Evolutionary conservation across 2,888 invertebrate genomes (phyloP).

Genomic region (Rotaria socialis): DNA sequence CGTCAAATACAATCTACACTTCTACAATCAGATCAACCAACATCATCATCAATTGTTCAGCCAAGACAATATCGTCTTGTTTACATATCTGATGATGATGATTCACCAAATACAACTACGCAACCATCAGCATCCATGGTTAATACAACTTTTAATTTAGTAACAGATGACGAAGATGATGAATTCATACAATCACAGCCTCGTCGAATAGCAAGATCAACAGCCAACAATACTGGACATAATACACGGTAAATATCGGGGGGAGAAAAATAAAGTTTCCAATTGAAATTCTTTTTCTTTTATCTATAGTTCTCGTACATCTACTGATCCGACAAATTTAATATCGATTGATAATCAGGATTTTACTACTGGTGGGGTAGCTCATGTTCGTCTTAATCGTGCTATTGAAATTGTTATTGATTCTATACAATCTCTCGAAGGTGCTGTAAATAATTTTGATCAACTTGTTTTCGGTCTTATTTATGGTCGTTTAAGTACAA

Average conservation of each 20-base stretch:
- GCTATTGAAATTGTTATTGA: slow-evolving; percentile 37
- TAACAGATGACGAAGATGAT: neutral
- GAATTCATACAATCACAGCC: neutral
- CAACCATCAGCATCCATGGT: neutral
- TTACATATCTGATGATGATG: slow-evolving; percentile 17
- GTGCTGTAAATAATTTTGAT: slow-evolving; percentile 38
- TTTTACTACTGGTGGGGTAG: neutral
- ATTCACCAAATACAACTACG: neutral
- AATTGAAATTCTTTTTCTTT: neutral
- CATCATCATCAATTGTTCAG: neutral
- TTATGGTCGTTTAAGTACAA: neutral
- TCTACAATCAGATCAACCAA: neutral
- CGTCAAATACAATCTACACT: neutral
- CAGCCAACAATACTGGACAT: neutral
- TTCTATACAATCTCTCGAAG: slow-evolving; percentile 30
- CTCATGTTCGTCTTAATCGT: slow-evolving; percentile 1
- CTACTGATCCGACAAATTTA: neutral
- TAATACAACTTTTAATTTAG: neutral
- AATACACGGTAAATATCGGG: slow-evolving; percentile 2
- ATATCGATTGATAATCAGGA: neutral
- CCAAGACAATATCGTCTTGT: slow-evolving; percentile 32
- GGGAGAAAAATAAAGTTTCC: too few relatives aligned
- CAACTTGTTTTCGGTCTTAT: slow-evolving; percentile 30
- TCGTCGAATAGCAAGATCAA: neutral
- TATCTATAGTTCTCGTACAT: neutral